phyloP scores from a whole-genome alignment of 35 echinoderm and acorn worm species.

The Ophioderma brevispina region DNA sequence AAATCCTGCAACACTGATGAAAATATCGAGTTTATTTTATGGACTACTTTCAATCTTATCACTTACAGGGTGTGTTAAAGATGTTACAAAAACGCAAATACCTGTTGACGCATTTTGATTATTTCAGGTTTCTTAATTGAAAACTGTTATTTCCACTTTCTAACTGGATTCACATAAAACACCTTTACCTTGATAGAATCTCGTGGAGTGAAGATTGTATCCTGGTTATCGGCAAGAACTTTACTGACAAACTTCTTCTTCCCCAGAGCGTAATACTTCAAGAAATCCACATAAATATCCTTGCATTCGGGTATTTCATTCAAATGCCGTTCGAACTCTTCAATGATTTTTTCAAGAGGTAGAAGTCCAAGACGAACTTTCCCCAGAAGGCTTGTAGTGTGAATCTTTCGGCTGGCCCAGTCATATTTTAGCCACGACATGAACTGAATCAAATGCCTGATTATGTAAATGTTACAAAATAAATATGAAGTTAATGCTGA shows the following conservation, averaged over 20 bases:
- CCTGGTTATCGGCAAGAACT: neutral
- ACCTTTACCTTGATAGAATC: neutral
- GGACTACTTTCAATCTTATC: too few relatives aligned
- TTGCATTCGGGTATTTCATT: neutral
- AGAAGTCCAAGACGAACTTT: neutral
- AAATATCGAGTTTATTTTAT: too few relatives aligned
- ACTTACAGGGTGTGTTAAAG: too few relatives aligned
- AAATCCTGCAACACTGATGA: too few relatives aligned
- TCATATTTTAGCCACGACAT: neutral
- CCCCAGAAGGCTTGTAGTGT: neutral
- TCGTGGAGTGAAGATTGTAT: neutral
- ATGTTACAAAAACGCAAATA: too few relatives aligned
- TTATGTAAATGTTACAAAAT: too few relatives aligned
- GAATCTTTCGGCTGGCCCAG: neutral
- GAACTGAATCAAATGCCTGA: neutral
- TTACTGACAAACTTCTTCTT: neutral
- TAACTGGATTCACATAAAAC: too few relatives aligned
- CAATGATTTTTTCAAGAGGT: neutral
- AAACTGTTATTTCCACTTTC: too few relatives aligned
- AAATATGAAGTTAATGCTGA: too few relatives aligned
- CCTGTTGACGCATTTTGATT: too few relatives aligned
- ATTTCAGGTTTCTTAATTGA: too few relatives aligned
- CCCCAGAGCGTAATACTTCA: neutral
- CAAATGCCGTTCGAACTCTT: neutral
- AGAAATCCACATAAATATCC: neutral